A percentile compares a stretch with the other conserved stretches of the same genome.
phyloP scores from a whole-genome alignment of 2,888 invertebrate species.

The Esperia sulphurella region DNA sequence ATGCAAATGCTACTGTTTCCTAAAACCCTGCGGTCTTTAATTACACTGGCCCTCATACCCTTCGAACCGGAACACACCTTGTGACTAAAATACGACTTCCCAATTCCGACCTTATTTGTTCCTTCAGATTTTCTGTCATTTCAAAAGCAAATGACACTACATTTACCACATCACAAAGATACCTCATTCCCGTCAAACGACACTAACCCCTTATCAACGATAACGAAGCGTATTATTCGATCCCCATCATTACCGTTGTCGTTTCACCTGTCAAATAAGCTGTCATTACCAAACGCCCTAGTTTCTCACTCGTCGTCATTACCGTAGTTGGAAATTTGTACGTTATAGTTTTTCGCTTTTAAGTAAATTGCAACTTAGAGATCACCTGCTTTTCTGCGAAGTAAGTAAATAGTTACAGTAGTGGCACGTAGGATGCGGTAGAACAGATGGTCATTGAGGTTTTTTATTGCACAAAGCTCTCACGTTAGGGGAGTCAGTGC shows the following conservation, averaged over 20 bases:
- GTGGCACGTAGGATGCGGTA: no score
- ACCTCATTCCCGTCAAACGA: no score
- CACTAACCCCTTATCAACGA: neutral
- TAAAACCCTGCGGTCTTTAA: no score
- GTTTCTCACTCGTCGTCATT: constrained; percentile 11
- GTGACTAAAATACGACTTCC: no score
- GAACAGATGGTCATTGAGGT: no score
- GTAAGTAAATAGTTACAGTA: neutral
- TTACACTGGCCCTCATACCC: no score
- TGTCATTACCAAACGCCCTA: constrained; percentile 21
- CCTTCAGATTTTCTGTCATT: neutral
- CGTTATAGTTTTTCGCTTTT: neutral
- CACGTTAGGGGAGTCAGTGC: no score
- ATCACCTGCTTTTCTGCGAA: neutral
- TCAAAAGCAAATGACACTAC: neutral
- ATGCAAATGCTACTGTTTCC: no score
- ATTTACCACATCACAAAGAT: neutral
- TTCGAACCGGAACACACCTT: no score
- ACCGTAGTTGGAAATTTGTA: constrained; percentile 2
- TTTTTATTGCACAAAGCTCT: no score
- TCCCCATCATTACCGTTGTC: constrained; percentile 19
- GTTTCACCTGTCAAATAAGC: constrained; percentile 23
- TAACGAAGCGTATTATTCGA: constrained; percentile 17
- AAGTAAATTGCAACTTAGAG: neutral
- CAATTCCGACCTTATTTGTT: no score